Evolutionary conservation across 2,113 vertebrate genomes (phyloP), one percentile per base, ranked within the genome.

Genomic region (human (Homo sapiens)): DNA sequence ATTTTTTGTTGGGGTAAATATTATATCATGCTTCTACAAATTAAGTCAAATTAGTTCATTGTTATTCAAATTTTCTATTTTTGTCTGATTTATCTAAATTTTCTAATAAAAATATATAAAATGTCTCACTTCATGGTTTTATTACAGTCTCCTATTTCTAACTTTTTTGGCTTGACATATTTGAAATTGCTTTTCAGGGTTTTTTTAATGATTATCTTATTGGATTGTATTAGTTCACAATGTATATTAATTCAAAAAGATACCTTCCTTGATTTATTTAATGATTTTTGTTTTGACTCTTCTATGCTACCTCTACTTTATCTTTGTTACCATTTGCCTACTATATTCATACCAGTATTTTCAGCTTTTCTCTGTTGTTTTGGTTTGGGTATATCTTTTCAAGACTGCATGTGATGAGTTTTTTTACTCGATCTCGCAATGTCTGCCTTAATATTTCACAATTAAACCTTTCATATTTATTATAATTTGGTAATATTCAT

Each of bases 181-280:
- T 97, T 96, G 59, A 95, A 94, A 66, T 64, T 70, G 30, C 66
- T 91, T 76, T 92, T 92, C 23, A 79, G n/a, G 78, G 20, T 25
- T 92, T 57, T 43, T 90, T 95, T 92, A 45, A 75, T 95, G 45
- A 48, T 87, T 72, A 11, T 94, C 61, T 90, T 90, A 87, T 38
- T 95, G 45, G 45, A 78, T 89, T 78, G 10, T 57, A n/a, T 97
- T 89, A 89, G 57, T 40, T 76, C 8, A 59, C 25, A 68, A 32
- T 18, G 64, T 48, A 30, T 76, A 30, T 78, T 78, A 78, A 27
- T 48, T 78, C 27, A 78, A 8, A 89, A 89, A 85, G 20, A 61
- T 78, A 23, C 11, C 22, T 76, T 83, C 32, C 91, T 80, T 93
- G 40, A 89, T 43, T 5, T 35, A 88, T 76, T 85, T 59, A 90